These are phyloP conservation scores for Drosophila ercepeae DNA, from an alignment of 1,140 invertebrate species.

Conservation along the genomic window DNA sequence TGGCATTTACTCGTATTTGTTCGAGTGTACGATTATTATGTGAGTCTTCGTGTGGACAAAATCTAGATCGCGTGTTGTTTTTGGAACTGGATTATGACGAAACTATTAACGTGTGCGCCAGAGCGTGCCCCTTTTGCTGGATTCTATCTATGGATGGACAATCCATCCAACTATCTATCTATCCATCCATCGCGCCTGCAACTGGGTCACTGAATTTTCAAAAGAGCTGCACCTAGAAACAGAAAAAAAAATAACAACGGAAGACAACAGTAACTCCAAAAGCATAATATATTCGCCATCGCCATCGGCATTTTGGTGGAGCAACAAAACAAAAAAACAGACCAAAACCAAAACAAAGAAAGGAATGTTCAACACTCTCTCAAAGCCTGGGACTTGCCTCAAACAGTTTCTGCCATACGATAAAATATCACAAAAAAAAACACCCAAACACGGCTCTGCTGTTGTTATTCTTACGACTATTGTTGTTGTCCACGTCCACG, in stretches of 20 bases:
- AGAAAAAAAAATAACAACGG: conserved; percentile 16
- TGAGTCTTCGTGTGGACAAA: conserved; percentile 52
- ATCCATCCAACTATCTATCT: conserved; percentile 10
- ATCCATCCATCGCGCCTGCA: conserved; percentile 39
- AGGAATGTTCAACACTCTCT: conserved; percentile 41
- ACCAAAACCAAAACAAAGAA: conserved; percentile 3
- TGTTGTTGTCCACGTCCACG: conserved; percentile 30
- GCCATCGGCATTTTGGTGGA: conserved; percentile 51
- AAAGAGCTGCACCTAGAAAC: conserved; percentile 67
- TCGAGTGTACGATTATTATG: not conserved
- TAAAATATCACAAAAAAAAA: conserved; percentile 54
- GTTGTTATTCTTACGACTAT: conserved; percentile 38
- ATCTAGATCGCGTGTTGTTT: conserved; percentile 59
- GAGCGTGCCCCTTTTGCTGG: conserved; percentile 54
- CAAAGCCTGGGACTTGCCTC: conserved; percentile 27
- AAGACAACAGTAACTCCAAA: conserved; percentile 29
- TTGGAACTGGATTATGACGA: conserved; percentile 53
- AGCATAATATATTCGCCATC: conserved; percentile 53
- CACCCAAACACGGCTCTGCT: conserved; percentile 39
- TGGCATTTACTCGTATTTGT: not conserved
- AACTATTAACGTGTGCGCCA: conserved; percentile 73
- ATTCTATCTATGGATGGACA: conserved; percentile 35
- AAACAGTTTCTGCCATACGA: conserved; percentile 44
- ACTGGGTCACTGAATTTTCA: conserved; percentile 80
- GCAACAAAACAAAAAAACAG: conserved; percentile 10